Percentiles rank a stretch among this genome's conserved stretches.
Conservation (phyloP, 2,797 vertebrate genomes). For the Alexandromys oeconomus region DNA sequence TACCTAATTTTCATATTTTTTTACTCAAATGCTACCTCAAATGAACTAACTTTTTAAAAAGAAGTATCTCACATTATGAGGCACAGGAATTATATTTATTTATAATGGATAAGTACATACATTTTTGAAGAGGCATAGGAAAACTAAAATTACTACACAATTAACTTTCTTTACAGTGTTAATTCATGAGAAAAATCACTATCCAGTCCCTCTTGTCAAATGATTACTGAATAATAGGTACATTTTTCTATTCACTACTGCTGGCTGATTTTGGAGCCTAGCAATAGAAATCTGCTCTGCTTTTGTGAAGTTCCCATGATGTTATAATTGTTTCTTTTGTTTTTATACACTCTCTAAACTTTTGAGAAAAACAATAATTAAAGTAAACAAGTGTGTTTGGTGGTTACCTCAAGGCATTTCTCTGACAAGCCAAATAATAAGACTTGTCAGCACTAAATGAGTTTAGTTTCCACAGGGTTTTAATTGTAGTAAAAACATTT, state of each 20-base stretch:
- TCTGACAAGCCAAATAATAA: conserved; percentile 63
- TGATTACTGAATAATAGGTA: conserved; percentile 16
- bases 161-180: not conserved
- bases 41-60: not conserved
- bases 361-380: conserved; percentile 77
- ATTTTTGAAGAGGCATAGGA: not conserved
- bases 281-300: conserved; percentile 41
- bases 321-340: conserved; percentile 76
- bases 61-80: not conserved
- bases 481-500: conserved; percentile 62
- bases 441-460: conserved; percentile 60
- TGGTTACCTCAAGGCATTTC: conserved; percentile 60
- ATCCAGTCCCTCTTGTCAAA: not conserved
- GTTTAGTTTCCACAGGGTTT: conserved; percentile 64
- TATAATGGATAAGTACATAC: not conserved
- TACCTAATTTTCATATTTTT: not conserved
- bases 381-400: conserved; percentile 67
- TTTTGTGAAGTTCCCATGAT: conserved; percentile 14
- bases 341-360: conserved; percentile 58
- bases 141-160: not conserved
- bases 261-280: conserved; percentile 28
- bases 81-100: not conserved
- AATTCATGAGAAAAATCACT: not conserved
- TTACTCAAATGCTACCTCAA: not conserved
- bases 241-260: conserved; percentile 55